Evolutionary conservation across 2,888 invertebrate species (phyloP).

Genomic region (Clitarchus hookeri): DNA sequence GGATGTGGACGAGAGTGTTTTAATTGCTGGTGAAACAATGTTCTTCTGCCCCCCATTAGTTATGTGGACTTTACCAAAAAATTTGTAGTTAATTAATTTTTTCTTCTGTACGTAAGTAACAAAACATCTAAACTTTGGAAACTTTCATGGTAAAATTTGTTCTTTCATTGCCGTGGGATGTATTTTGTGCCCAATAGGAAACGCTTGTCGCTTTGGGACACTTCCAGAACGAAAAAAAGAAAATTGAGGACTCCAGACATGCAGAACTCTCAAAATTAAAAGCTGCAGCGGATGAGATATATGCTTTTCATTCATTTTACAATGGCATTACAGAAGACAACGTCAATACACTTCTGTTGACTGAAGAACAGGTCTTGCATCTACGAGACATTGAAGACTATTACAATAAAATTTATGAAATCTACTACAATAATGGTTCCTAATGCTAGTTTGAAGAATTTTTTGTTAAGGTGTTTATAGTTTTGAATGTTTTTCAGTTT

Average conservation of each 20-base stretch:
- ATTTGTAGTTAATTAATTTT: too few species aligned
- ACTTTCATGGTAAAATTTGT: too few species aligned
- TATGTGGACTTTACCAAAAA: too few species aligned
- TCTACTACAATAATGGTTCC: not conserved
- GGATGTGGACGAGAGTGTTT: too few species aligned
- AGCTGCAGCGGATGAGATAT: not conserved
- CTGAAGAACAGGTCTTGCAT: constrained; percentile 11
- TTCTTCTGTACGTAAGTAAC: too few species aligned
- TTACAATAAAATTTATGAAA: not conserved
- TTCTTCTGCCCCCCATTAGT: too few species aligned
- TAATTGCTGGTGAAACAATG: too few species aligned
- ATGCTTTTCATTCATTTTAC: constrained; percentile 14
- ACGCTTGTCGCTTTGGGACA: not conserved
- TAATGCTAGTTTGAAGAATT: not conserved
- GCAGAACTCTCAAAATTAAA: constrained; percentile 2
- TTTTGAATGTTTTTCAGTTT: not conserved
- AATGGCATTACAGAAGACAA: constrained; percentile 1
- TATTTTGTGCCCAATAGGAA: not conserved
- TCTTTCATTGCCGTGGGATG: too few species aligned
- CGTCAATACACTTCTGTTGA: constrained; percentile 3
- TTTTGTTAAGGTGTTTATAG: not conserved
- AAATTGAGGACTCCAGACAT: not conserved
- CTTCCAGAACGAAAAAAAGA: not conserved
- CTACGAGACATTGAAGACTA: constrained; percentile 3
- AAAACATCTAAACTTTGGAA: too few species aligned